A percentile compares a stretch with the other conserved stretches of the same genome.
phyloP scores from a whole-genome alignment of 2,797 vertebrate genomes.

The Lepidocolaptes lacrymiger region DNA sequence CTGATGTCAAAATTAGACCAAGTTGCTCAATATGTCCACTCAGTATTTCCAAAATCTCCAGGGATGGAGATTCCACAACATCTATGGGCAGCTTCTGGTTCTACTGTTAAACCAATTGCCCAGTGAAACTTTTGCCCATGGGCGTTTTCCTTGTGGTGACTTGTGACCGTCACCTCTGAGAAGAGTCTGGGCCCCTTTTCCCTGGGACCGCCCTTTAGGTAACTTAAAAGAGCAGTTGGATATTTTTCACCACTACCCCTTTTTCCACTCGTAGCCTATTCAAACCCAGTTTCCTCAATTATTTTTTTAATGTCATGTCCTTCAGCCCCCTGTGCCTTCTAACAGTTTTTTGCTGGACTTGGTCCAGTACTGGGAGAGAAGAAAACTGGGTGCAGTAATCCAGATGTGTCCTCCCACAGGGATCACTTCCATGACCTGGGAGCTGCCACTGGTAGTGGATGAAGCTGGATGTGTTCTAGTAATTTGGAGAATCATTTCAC shows the following conservation, averaged over 20 bases:
- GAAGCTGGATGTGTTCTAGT: neutral
- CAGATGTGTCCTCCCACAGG: neutral
- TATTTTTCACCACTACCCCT: neutral
- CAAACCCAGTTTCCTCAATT: neutral
- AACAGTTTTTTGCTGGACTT: conserved; percentile 7
- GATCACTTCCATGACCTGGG: neutral
- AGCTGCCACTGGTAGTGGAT: neutral
- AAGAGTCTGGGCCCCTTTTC: neutral
- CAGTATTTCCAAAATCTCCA: neutral
- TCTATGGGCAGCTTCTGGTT: neutral
- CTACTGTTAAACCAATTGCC: neutral
- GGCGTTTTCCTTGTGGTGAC: neutral
- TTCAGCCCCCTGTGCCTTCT: neutral
- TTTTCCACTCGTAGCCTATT: neutral
- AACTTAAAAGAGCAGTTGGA: neutral
- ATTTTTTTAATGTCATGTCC: neutral
- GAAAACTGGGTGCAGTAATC: neutral
- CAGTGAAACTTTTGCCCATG: neutral
- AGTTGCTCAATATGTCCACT: neutral
- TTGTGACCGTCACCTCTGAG: rapidly evolving
- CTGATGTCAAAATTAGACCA: conserved; percentile 35
- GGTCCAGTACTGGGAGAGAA: neutral
- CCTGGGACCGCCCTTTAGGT: neutral
- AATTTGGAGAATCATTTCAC: neutral
- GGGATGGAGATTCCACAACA: neutral